Percentiles rank a stretch among this genome's conserved stretches.
Evolutionary conservation across 2,888 invertebrate genomes (phyloP).

Genomic region (Cremastinae sp.): DNA sequence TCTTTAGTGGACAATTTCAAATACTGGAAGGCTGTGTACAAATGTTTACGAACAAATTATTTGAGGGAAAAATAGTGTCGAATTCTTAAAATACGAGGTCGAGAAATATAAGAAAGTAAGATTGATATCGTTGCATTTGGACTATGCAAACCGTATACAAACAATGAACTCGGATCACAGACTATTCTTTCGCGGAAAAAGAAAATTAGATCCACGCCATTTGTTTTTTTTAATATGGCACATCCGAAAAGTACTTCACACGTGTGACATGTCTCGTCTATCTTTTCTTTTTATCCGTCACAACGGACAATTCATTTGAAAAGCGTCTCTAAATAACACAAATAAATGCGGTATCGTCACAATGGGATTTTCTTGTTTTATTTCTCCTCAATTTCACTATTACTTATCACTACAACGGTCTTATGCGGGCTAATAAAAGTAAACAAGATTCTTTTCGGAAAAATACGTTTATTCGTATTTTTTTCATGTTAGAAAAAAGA

Average conservation of each 20-base stretch:
- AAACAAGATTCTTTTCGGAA: slow-evolving; percentile 34
- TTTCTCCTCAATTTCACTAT: slow-evolving; percentile 7
- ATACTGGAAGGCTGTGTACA: slow-evolving; percentile 61
- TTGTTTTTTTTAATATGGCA: slow-evolving; percentile 48
- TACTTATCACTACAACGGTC: slow-evolving; percentile 33
- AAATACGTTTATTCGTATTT: slow-evolving; percentile 39
- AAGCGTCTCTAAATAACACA: slow-evolving; percentile 60
- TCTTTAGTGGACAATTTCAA: slow-evolving; percentile 48
- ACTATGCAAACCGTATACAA: not conserved
- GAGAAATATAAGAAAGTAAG: too few species aligned
- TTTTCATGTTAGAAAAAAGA: slow-evolving; percentile 19
- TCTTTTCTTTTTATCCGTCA: slow-evolving; percentile 15
- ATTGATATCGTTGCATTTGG: not conserved
- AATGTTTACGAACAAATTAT: slow-evolving; percentile 29
- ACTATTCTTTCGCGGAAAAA: slow-evolving; percentile 36
- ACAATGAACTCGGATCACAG: slow-evolving; percentile 58
- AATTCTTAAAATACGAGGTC: too few species aligned
- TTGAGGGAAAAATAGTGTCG: too few species aligned
- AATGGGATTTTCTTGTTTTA: slow-evolving; percentile 13
- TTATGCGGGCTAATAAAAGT: slow-evolving; percentile 54
- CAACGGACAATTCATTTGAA: slow-evolving; percentile 33
- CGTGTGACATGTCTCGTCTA: slow-evolving; percentile 59
- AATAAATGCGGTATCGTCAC: slow-evolving; percentile 66
- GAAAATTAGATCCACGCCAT: slow-evolving; percentile 15
- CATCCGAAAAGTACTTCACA: slow-evolving; percentile 58